These are phyloP conservation scores for Catostomus latipinnis DNA, from an alignment of 2,797 vertebrate genomes.

Conservation along the genomic window DNA sequence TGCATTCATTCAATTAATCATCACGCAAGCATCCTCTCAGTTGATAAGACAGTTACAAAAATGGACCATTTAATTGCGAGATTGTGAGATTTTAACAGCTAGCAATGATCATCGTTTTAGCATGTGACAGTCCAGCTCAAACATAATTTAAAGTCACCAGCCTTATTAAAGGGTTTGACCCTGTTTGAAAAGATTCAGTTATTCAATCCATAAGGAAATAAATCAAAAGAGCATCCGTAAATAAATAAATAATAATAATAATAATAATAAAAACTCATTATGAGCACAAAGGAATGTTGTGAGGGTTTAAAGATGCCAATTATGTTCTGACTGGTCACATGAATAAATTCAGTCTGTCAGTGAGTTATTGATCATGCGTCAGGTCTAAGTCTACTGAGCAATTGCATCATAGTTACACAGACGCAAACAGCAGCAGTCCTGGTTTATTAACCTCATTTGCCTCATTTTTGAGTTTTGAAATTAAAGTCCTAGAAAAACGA, in stretches of 20 bases:
- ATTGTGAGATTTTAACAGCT: not conserved
- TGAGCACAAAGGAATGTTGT: not conserved
- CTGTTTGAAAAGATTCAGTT: constrained; percentile 27
- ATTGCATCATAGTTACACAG: not conserved
- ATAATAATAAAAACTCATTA: constrained; percentile 1
- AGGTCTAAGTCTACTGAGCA: not conserved
- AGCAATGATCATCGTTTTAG: not conserved
- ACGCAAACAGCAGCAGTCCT: too few species aligned
- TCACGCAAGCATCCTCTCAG: too few species aligned
- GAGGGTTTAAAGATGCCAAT: not conserved
- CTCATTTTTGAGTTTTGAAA: too few species aligned
- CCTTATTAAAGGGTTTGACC: constrained; percentile 27
- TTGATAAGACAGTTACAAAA: not conserved
- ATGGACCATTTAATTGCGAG: not conserved
- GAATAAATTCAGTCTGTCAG: not conserved
- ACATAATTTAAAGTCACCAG: constrained; percentile 6
- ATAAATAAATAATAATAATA: not conserved
- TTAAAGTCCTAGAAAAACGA: too few species aligned
- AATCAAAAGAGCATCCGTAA: constrained; percentile 39
- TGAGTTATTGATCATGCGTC: constrained; percentile 21
- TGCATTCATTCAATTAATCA: not conserved
- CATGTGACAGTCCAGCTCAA: not conserved
- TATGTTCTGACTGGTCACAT: not conserved
- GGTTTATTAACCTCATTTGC: too few species aligned
- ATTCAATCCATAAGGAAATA: constrained; percentile 31